A percentile compares a stretch with the other conserved stretches of the same genome.
These are phyloP conservation scores for Euplagia quadripunctaria DNA, from an alignment of 2,888 invertebrate species.

Conservation along the genomic window DNA sequence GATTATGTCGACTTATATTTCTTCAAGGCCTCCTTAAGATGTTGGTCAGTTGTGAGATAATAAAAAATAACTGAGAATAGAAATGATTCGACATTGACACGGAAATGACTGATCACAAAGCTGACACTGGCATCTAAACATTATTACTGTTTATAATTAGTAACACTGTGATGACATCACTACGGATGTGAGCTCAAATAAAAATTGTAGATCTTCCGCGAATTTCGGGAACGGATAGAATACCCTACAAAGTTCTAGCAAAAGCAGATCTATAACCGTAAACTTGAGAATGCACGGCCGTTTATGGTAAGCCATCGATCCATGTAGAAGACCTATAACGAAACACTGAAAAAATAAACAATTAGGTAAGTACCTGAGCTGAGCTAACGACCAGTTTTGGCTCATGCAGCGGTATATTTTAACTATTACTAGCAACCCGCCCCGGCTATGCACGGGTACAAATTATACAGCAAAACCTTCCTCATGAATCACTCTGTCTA, in stretches of 20 bases:
- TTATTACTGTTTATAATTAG: constrained; percentile 43
- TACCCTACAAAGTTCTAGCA: background rate
- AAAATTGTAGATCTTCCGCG: constrained; percentile 30
- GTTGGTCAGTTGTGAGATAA: background rate
- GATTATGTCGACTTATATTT: too few species aligned
- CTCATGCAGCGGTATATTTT: too few species aligned
- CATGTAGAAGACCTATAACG: too few species aligned
- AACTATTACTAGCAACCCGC: too few species aligned
- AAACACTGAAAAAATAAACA: too few species aligned
- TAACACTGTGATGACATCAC: constrained; percentile 26
- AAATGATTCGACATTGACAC: constrained; percentile 12
- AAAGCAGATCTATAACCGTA: background rate
- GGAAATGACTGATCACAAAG: constrained; percentile 29
- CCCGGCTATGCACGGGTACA: too few species aligned
- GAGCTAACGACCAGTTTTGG: too few species aligned
- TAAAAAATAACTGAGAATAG: constrained; percentile 9
- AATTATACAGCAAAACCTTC: too few species aligned
- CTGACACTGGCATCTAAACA: constrained; percentile 34
- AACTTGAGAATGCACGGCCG: background rate
- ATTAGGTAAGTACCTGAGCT: too few species aligned
- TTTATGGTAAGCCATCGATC: too few species aligned
- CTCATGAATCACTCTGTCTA: too few species aligned
- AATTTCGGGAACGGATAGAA: constrained; percentile 25
- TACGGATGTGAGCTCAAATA: constrained; percentile 27
- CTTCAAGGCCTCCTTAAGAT: background rate